Base-by-base conservation (phyloP, 2,888 invertebrate species). In the Pheosia tremula region DNA sequence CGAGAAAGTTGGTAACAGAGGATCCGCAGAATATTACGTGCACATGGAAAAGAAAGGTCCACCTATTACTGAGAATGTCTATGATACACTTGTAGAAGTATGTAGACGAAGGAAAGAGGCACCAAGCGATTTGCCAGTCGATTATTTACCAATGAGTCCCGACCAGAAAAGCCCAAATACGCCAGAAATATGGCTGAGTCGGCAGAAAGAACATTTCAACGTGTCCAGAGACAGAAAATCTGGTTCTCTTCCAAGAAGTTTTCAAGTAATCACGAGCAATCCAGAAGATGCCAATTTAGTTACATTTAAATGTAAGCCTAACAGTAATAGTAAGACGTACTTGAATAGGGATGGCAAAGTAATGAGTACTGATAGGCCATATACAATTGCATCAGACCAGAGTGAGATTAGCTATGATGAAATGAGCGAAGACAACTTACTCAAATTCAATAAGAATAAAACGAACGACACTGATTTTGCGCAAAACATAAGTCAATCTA, bases 191-290 rank as follows among this genome's bases (percentile, higher is more conserved):
- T 96, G 96, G 96, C 82, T 96, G 38, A 96, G 96, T 70, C 95
- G 96, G 60, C 96, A 96, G 72, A 95, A 95, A 71, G 95, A 96
- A 73, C 96, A 96, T 78, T 93, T 97, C 60, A 96, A 95, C 56
- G 95, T 95, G 5, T 95, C 95, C 0, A 94, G 95, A 59, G 94
- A 94, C 59, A 95, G 95, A 79, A 97, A 97, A 83, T 96, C 96
- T 11, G 97, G 97, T 37, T 97, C 97, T 0, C 84, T 97, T 60
- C 97, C 97, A 0, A 94, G 97, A 74, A 97, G 97, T 77, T 97
- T 97, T 76, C 97, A 97, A 86, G 94, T 96, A 41, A 90, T 94
- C 54, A 93, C 95, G 3, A 94, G 94, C 73, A 94, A 92, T 59
- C 94, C 90, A 71, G 94, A 94, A 50, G 93, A 94, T 39, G 86